Evolutionary conservation across 2,888 invertebrate genomes (phyloP), one percentile per base, ranked within the genome.

Genomic region (Cephus pygmeus): DNA sequence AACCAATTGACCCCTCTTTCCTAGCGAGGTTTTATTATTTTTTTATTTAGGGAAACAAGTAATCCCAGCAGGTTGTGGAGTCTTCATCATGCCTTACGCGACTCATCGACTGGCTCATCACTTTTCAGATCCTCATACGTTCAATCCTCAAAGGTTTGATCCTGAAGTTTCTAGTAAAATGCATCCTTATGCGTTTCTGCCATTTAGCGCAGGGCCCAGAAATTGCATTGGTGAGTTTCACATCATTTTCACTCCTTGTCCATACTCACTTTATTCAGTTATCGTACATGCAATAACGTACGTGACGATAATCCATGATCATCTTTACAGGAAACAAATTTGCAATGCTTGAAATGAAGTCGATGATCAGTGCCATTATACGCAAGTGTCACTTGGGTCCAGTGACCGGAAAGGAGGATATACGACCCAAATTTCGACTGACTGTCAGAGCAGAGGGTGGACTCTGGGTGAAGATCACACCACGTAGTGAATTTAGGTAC

Each of bases 281-380:
- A 56, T 9, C 56, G 23, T 56, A 56, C 9, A 23, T 6, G 56
- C 23, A 56, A 9, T 23, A 9, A 23, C 6, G 23, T 9, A 23
- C 56, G 56, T 56, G 56, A 56, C 23, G 0, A 4, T 71, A 31
- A 71, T 71, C 31, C 12, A 71, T 23, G 15, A 33, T 31, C 6
- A 33, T 34, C 30, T 40, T 92, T 92, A 4, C 91, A 92, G 94
- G 95, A n/a, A 94, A 95, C 89, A 93, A 93, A 82, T 95, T 94
- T 85, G 95, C 95, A 0, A 93, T 94, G 90, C 87, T 94, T 69
- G 95, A 95, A 88, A 93, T 95, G n/a, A 93, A 93, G 88, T 92
- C 93, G 79, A 86, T 94, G 1, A 85, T 95, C 33, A 92, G 93
- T 30, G 92, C 92, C 33, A 91, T 95, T 15, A 86, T 94, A 31